A percentile compares a stretch with the other conserved stretches of the same genome.
phyloP scores from a whole-genome alignment of 2,797 vertebrate genomes.

The Parotocinclus haroldoi region DNA sequence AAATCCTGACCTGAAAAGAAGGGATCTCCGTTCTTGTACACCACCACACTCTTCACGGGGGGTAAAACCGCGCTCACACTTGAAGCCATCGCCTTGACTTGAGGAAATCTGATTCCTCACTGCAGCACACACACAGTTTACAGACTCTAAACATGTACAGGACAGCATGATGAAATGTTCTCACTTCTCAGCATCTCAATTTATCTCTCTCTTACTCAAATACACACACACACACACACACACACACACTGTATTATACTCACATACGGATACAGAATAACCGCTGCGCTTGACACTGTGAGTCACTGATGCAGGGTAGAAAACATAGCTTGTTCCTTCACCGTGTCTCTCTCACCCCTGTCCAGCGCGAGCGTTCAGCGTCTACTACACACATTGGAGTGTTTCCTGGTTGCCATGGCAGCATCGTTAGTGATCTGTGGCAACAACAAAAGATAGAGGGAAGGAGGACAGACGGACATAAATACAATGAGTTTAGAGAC shows the following conservation, averaged over 20 bases:
- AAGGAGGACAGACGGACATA: constrained; percentile 19
- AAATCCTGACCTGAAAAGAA: constrained; percentile 64
- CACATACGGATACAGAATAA: constrained; percentile 5
- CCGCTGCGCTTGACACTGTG: neutral
- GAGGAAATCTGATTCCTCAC: constrained; percentile 28
- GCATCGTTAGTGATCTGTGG: constrained; percentile 67
- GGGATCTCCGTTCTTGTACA: constrained; percentile 87
- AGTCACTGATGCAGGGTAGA: neutral
- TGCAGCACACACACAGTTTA: constrained; percentile 11
- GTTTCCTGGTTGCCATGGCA: constrained; percentile 80
- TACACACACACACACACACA: constrained; percentile 25
- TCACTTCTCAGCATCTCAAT: neutral
- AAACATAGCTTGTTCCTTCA: neutral
- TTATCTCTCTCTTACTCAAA: too few species aligned
- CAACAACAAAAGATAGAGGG: constrained; percentile 66
- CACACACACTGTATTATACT: constrained; percentile 3
- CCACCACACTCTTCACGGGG: constrained; percentile 79
- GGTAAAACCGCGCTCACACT: constrained; percentile 54
- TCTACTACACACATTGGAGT: constrained; percentile 51
- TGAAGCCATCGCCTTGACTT: constrained; percentile 58
- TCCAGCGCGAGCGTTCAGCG: constrained; percentile 19
- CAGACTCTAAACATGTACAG: neutral
- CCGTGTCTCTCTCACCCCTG: neutral
- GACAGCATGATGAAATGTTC: neutral
- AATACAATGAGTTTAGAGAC: constrained; percentile 39